Evolutionary conservation across 2,113 vertebrate genomes (phyloP).

Genomic region (zebrafish (Danio rerio)): GRCz12tu NC_133187.1:31720501-31721000

Average conservation of each 20-base stretch:
- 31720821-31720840: slow-evolving; percentile 16
- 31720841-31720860: slow-evolving; percentile 18
- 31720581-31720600: too few species aligned
- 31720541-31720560: background rate
- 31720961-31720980: background rate
- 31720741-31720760: slow-evolving; percentile 5
- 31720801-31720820: slow-evolving; percentile 23
- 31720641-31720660: background rate
- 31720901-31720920: background rate
- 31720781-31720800: slow-evolving; percentile 14
- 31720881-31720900: background rate
- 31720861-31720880: background rate
- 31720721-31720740: slow-evolving; percentile 3
- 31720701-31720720: slow-evolving; percentile 5
- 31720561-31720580: background rate
- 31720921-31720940: background rate
- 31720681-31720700: slow-evolving; percentile 1
- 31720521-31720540: background rate
- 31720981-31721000: background rate
- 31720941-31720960: slow-evolving; percentile 36
- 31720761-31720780: background rate
- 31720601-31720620: background rate
- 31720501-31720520: slow-evolving; percentile 49
- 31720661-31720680: slow-evolving; percentile 5
- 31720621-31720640: slow-evolving; percentile 18